phyloP scores from a whole-genome alignment of 2,113 vertebrate species.

The Pandion haliaetus region DNA sequence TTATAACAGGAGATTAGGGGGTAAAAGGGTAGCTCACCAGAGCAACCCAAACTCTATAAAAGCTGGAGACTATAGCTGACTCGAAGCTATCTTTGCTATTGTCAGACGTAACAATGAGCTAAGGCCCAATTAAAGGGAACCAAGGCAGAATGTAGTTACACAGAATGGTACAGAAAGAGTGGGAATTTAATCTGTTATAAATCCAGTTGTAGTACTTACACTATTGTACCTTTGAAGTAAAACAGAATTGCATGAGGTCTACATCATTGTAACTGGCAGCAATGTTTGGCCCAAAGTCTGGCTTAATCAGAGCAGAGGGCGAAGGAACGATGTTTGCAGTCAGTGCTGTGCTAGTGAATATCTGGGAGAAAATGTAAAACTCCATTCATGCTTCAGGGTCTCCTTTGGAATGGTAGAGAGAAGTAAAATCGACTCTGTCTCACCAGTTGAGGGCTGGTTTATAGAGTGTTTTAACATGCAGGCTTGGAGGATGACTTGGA shows the following conservation, averaged over 20 bases:
- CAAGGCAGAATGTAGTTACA: background rate
- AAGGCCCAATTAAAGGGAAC: background rate
- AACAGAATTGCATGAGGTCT: background rate
- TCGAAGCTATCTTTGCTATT: background rate
- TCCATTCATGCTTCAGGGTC: background rate
- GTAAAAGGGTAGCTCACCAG: background rate
- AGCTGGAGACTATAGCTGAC: background rate
- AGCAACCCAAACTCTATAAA: background rate
- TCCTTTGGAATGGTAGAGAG: background rate
- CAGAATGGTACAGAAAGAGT: background rate
- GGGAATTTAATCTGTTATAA: background rate
- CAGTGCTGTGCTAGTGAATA: background rate
- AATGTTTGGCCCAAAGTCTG: background rate
- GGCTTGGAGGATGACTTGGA: background rate
- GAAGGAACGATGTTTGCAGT: background rate
- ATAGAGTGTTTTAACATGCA: background rate
- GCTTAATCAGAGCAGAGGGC: background rate
- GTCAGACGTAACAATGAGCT: background rate
- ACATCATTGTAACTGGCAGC: background rate
- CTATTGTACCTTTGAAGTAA: background rate
- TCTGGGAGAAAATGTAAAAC: background rate
- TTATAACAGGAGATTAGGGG: background rate
- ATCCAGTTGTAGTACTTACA: background rate
- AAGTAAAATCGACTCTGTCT: background rate
- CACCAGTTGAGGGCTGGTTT: background rate